A percentile compares a stretch with the other conserved stretches of the same genome.
phyloP scores from a whole-genome alignment of 2,113 vertebrate genomes.

The Mesembrinibis cayennensis region DNA sequence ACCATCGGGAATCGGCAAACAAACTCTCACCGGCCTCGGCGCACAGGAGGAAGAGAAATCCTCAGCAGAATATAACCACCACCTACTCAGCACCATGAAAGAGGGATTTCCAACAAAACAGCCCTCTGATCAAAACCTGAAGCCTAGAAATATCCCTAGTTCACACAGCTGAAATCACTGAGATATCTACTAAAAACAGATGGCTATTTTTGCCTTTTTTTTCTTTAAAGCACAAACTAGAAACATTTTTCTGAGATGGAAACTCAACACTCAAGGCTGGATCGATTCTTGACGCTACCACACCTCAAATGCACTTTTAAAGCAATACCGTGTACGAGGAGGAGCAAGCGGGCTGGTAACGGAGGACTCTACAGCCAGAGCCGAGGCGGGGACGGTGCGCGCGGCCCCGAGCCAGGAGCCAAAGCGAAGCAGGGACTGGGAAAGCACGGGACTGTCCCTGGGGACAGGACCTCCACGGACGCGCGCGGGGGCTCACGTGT shows the following conservation, averaged over 20 bases:
- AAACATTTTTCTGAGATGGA: neutral
- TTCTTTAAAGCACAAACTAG: neutral
- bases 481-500: neutral
- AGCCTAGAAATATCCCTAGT: neutral
- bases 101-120: neutral
- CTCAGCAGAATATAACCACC: neutral
- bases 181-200: neutral
- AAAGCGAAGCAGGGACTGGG: neutral
- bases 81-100: neutral
- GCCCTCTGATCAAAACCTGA: neutral
- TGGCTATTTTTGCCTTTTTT: neutral
- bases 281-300: neutral
- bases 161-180: neutral
- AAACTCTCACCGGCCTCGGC: neutral
- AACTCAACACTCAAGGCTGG: neutral
- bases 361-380: neutral
- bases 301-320: neutral
- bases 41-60: neutral
- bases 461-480: neutral
- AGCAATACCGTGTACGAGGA: fast-evolving
- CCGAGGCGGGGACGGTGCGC: neutral
- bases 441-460: fast-evolving
- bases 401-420: neutral
- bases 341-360: neutral
- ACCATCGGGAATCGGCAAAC: fast-evolving